These are phyloP conservation scores for Archips crataeganus DNA, from an alignment of 2,888 invertebrate species.

Conservation along the genomic window DNA sequence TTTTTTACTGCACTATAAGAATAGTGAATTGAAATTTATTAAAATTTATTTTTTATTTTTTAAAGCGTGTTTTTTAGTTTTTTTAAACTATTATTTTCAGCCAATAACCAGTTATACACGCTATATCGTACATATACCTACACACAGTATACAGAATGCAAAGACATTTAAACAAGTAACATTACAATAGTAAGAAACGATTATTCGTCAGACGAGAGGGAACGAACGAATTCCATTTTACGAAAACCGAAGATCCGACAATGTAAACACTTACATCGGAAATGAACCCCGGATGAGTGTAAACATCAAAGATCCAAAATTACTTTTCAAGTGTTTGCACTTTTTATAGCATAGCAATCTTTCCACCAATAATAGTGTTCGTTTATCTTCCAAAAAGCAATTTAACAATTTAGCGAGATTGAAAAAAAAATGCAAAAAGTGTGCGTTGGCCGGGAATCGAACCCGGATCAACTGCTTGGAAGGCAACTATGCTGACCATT, in stretches of 20 bases:
- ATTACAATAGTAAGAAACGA: neutral
- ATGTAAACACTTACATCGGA: slow-evolving; percentile 32
- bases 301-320: slow-evolving; percentile 34
- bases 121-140: too few species aligned
- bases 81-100: too few species aligned
- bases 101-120: too few species aligned
- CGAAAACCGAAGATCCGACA: slow-evolving; percentile 16
- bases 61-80: too few species aligned
- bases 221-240: neutral
- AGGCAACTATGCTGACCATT: slow-evolving; percentile 85
- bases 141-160: too few species aligned
- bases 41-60: too few species aligned
- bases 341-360: neutral
- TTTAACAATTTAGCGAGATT: neutral
- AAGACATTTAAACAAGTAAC: neutral
- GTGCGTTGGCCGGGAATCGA: slow-evolving; percentile 85
- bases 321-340: slow-evolving; percentile 38
- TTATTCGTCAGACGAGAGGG: neutral
- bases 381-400: neutral
- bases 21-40: too few species aligned
- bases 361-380: neutral
- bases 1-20: too few species aligned
- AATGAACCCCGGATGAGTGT: slow-evolving; percentile 26
- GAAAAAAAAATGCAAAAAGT: slow-evolving; percentile 57
- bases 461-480: slow-evolving; percentile 83